A percentile compares a stretch with the other conserved stretches of the same genome.
These are phyloP conservation scores for Grus americana DNA, from an alignment of 2,113 vertebrate genomes.

Conservation along the genomic window DNA sequence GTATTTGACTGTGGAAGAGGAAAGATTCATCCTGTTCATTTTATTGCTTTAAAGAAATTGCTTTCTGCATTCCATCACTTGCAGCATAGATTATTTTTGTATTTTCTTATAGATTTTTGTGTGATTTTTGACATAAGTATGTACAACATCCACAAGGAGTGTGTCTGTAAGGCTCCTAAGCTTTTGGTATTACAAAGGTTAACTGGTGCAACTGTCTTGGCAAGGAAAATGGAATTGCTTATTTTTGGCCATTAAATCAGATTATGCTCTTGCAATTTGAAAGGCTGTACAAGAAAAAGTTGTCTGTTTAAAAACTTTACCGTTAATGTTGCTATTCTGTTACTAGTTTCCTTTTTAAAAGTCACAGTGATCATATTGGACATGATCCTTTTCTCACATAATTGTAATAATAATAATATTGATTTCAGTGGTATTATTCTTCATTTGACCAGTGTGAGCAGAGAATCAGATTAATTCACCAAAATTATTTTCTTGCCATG, in stretches of 20 bases:
- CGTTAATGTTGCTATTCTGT: background rate
- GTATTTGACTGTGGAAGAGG: background rate
- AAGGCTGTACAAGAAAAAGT: background rate
- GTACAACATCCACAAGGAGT: fast-evolving
- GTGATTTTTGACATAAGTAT: background rate
- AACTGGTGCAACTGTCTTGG: background rate
- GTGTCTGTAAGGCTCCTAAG: background rate
- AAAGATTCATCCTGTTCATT: background rate
- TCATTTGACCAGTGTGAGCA: conserved; percentile 36
- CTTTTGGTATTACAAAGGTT: background rate
- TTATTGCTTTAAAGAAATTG: background rate
- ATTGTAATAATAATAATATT: background rate
- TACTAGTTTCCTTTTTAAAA: background rate
- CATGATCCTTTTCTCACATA: background rate
- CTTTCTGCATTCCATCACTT: background rate
- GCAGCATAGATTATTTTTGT: background rate
- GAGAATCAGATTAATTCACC: conserved; percentile 42
- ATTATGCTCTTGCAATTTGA: background rate
- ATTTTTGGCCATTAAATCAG: background rate
- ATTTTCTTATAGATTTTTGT: background rate
- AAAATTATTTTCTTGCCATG: conserved; percentile 25
- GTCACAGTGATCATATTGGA: background rate
- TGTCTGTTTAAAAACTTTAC: background rate
- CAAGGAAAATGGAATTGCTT: background rate
- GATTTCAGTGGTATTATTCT: background rate